phyloP scores from a whole-genome alignment of 2,888 invertebrate species.

The Leucozona laternaria region DNA sequence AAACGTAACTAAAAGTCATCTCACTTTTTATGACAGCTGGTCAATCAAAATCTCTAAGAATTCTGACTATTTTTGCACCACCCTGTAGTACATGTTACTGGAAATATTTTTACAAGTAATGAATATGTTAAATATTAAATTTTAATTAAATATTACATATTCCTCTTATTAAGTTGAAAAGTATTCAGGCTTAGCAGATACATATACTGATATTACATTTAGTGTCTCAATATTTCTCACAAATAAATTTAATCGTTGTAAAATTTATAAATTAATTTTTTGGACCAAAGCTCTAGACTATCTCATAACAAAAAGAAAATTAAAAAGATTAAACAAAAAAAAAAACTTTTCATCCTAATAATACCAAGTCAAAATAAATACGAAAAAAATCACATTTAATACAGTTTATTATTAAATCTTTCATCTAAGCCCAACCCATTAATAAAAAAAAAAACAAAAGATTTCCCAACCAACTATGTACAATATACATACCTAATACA shows the following conservation, averaged over 20 bases:
- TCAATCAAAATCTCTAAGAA: too few relatives aligned
- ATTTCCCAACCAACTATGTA: slow-evolving; percentile 23
- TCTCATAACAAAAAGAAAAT: slow-evolving; percentile 36
- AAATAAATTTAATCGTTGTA: slow-evolving; percentile 1
- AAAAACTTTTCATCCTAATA: not conserved
- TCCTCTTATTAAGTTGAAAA: too few relatives aligned
- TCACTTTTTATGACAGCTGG: too few relatives aligned
- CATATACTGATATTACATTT: too few relatives aligned
- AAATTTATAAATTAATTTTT: slow-evolving; percentile 42
- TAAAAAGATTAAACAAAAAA: not conserved
- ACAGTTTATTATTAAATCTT: slow-evolving; percentile 24
- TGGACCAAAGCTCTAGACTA: slow-evolving; percentile 69
- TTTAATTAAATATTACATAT: too few relatives aligned
- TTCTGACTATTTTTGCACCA: too few relatives aligned
- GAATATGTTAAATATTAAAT: too few relatives aligned
- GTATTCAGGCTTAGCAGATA: too few relatives aligned
- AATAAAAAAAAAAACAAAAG: slow-evolving; percentile 21
- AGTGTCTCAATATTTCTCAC: slow-evolving; percentile 20
- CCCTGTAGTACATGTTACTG: too few relatives aligned
- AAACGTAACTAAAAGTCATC: too few relatives aligned
- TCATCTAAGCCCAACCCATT: slow-evolving; percentile 32
- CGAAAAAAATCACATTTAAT: not conserved
- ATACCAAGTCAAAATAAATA: not conserved
- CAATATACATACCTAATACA: slow-evolving; percentile 8
- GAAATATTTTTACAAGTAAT: too few relatives aligned